Base-by-base conservation (phyloP, 2,797 vertebrate genomes). In the Melanotaenia pygmaea region DNA sequence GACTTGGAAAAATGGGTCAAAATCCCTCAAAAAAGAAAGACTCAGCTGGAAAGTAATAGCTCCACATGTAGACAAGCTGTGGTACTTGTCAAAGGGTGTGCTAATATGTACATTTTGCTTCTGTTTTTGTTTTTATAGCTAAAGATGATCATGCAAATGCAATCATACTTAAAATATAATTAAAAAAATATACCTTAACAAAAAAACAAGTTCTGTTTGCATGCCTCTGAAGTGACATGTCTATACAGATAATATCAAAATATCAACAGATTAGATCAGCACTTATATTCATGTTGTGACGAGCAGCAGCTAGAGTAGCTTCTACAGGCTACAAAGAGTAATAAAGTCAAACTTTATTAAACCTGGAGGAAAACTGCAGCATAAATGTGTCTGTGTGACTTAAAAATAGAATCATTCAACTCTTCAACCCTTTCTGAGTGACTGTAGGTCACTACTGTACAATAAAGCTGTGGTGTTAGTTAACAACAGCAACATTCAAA, bases 291-390 rank as follows among this genome's bases (percentile, higher is more conserved):
- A 70, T 70, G 63, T 69, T 57, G 59, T 66, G 61, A 38, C 45
- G n/a, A 10, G 45, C 20, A 47, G 45, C 18, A 10, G 45, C 50
- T 5, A 51, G 77, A 79, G 72, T 59, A 9, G 35, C 64, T 50
- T 10, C 14, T 24, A 54, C 5, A 11, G 58, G 34, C 67, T 45
- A 62, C 54, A 37, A 62, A 40, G 60, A 58, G 62, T 63, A 5
- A 35, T n/a, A 22, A 62, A 71, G 14, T 68, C 24, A 58, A 81
- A 70, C 71, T 59, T 62, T 12, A 40, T 65, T 45, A 40, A 59
- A n/a, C 43, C 63, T 28, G 4, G 18, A 14, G 59, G 58, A 76
- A 59, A 30, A 59, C 57, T 75, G 72, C 3, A 69, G 34, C 70
- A 56, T 30, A 58, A 53, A 69, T 62, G 59, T 51, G 28, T 32